Conservation (phyloP, 2,888 invertebrate species). For the Pyrrhia umbra region DNA sequence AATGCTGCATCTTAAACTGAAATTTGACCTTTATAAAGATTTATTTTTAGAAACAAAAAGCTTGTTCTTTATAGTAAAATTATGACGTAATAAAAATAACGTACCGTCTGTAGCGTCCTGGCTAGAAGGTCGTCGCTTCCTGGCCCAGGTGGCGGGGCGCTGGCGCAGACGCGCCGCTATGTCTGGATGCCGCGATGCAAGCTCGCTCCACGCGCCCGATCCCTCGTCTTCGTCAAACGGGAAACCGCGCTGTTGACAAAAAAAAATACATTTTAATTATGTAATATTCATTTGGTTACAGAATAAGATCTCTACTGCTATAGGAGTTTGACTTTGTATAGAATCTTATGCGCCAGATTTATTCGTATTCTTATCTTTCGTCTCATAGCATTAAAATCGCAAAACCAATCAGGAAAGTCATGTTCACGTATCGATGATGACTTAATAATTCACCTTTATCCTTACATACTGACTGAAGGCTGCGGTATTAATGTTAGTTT, state of each 20-base stretch:
- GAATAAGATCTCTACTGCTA: too few relatives aligned
- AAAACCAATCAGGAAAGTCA: not conserved
- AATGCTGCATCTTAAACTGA: conserved; percentile 16
- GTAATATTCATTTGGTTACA: too few relatives aligned
- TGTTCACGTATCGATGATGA: not conserved
- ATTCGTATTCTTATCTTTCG: too few relatives aligned
- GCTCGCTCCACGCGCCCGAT: conserved; percentile 91
- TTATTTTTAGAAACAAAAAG: not conserved
- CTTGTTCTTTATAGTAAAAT: not conserved
- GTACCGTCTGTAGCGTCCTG: conserved; percentile 86
- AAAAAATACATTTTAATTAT: too few relatives aligned
- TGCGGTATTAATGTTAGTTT: conserved; percentile 1
- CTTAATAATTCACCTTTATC: conserved; percentile 23
- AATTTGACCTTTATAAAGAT: conserved; percentile 17
- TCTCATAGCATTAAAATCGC: not conserved
- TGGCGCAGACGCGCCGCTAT: conserved; percentile 92
- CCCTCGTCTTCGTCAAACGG: conserved; percentile 92
- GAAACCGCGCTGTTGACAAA: conserved; percentile 90
- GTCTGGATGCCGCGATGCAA: conserved; percentile 93
- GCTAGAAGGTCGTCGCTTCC: conserved; percentile 85
- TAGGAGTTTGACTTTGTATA: too few relatives aligned
- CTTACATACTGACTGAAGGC: not conserved
- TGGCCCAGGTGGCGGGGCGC: conserved; percentile 87
- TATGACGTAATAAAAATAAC: conserved; percentile 32
- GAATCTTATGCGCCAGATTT: too few relatives aligned